Base-by-base conservation (phyloP, 2,797 vertebrate species). In the Rhinoraja longicauda region DNA sequence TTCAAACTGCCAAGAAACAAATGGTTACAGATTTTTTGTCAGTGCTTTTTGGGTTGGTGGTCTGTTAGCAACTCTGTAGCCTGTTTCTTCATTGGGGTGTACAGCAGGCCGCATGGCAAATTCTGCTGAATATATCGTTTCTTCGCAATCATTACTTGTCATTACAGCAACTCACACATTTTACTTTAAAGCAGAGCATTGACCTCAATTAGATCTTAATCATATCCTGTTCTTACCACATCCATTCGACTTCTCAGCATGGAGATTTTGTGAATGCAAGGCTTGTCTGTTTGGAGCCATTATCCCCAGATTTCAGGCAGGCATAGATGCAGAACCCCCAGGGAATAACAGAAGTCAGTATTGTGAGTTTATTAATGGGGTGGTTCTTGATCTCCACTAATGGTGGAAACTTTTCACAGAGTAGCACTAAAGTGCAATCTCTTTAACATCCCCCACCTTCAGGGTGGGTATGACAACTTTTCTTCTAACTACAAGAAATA, bases 251-350 rank as follows among this genome's bases (percentile, higher is more conserved):
- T 64, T 88, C n/a, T 19, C 84, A 88, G 59, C 12, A 59, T 32
- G 59, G 82, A 62, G 82, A 86, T 62, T 86, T 86, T 62, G 82
- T 13, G 13, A 88, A 88, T 64, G 59, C 13, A n/a, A 32, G 59
- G 17, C 59, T 64, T 32, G 79, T 86, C 59, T 88, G 32, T 64
- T 88, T 88, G 59, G 84, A 64, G 84, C 1, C 24, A 82, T 82
- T 82, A 29, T 82, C 24, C 81, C 84, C 59, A 88, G 84, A 62
- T 64, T 88, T 88, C 84, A 64, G n/a, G n/a, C 84, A 88, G 59
- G n/a, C 59, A 88, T 32, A 64, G 59, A 64, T 64, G 29, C 15
- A 88, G 84, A 32, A 88, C 1, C 17, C 59, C 64, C 29, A 19
- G 59, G n/a, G 59, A 88, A 19, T n/a, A 62, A 32, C 59, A 78